Evolutionary conservation across 1,140 invertebrate species (phyloP), one percentile per base, ranked within the genome.

Genomic region (Harlomillsia oculata): DNA sequence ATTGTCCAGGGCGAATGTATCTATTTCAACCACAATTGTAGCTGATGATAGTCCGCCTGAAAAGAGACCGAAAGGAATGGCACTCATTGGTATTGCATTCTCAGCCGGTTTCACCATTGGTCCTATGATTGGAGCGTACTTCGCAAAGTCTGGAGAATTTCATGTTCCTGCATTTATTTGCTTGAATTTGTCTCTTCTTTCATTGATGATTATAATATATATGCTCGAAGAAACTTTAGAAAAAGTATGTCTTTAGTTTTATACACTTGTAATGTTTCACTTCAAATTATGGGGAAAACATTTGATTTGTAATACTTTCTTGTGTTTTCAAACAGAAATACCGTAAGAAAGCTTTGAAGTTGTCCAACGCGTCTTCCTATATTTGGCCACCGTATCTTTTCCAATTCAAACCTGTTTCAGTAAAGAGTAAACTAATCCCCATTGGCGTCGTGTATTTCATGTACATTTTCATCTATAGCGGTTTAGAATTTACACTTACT

Each of bases 391-490:
- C 75, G 5, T 79, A 81, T 58, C 68, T 88, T 26, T 84, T 88
- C 60, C 71, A 66, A 36, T 82, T 81, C 67, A 70, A 70, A 52
- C 67, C 76, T 46, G 71, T 65, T 68, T 56, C 67, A 77, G 83
- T 88, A 69, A 72, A 78, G 37, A 32, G 30, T 3, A 69, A 72
- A 56, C 72, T 98, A 44, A 79, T 80, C 64, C 77, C 75, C 36
- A 74, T 97, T 53, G 94, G 94, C 48, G 64, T 78, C 29, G 81
- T 91, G 20, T 97, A 97, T 72, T 98, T 99, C 70, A 69, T 95
- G 1, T 99, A 96, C 72, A 75, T 99, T 36, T 95, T 99, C 68
- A 76, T 98, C 21, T 99, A 97, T 70, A 97, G 94, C 52, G 95
- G 94, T 1, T 74, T 99, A 30, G 96, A 99, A 73, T 99, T 97